Base-by-base conservation (phyloP, 2,113 vertebrate species). In the Pandion haliaetus region DNA sequence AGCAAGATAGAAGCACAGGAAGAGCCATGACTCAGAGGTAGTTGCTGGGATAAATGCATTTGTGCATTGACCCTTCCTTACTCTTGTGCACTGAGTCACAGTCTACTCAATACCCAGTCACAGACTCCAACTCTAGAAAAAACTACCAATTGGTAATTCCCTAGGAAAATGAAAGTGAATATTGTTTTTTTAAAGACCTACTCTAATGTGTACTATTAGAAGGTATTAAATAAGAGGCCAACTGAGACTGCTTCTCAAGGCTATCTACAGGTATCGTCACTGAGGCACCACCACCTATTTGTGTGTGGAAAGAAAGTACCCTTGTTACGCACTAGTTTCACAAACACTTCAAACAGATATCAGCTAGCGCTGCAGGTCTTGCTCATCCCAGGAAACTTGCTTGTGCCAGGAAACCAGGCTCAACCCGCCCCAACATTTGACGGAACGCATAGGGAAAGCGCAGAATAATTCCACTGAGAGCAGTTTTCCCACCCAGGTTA, bases 371-470 rank as follows among this genome's bases (percentile, higher is more conserved):
- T 40, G 32, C 47, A 50, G 26, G 44, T 81, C 59, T 65, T 73
- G n/a, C 55, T 71, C 28, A n/a, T 61, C 55, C 40, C 62, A n/a
- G 34, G 52, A 70, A 76, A 69, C 6, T 8, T 28, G 40, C 47
- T 44, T 5, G 3, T 34, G 32, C 36, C 67, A 31, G 28, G 52
- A 70, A 76, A 69, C 5, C 45, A 49, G 32, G 32, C n/a, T 78
- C 69, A 57, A 52, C 16, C 12, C 4, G 2, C 26, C 28, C 52
- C 59, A 55, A 2, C 6, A 15, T 34, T 47, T 44, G 15, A 25
- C 29, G 9, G 5, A 71, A 5, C 2, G 1, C 6, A 6, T 0
- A 74, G 19, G 18, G 59, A 49, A 79, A 79, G 34, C 17, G 31
- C 15, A 72, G 32, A 29, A 55, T 17, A 61, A 62, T 23, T 69